Evolutionary conservation across 2,113 vertebrate species (phyloP).

Genomic region (Sclerurus mexicanus): DNA sequence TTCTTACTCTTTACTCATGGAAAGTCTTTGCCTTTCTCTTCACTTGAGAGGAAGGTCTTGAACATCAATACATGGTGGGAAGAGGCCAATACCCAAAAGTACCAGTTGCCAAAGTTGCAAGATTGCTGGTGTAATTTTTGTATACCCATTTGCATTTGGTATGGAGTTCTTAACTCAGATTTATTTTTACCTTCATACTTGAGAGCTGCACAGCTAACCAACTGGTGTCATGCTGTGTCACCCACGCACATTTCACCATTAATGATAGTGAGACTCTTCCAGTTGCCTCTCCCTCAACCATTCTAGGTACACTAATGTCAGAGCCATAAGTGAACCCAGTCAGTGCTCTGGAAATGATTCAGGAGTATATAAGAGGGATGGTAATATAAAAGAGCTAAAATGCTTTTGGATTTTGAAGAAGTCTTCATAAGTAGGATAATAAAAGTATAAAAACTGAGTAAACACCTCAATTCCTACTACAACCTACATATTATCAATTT

Average conservation of each 20-base stretch:
- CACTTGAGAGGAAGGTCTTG: too few relatives aligned
- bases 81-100: background rate
- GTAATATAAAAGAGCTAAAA: background rate
- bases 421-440: background rate
- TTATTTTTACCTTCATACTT: background rate
- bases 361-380: background rate
- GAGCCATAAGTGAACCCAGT: background rate
- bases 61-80: background rate
- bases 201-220: background rate
- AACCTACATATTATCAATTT: background rate
- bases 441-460: background rate
- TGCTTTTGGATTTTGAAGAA: background rate
- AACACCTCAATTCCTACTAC: background rate
- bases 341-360: background rate
- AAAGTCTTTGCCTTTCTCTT: background rate
- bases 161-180: background rate
- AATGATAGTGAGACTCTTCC: accelerated
- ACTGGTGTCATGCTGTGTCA: accelerated
- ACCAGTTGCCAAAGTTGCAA: background rate
- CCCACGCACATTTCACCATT: accelerated
- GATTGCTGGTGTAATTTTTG: background rate
- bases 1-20: background rate
- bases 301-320: background rate
- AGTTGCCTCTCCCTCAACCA: background rate
- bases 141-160: background rate